These are phyloP conservation scores for Zaprionus camerounensis DNA, from an alignment of 1,140 invertebrate genomes.

Conservation along the genomic window DNA sequence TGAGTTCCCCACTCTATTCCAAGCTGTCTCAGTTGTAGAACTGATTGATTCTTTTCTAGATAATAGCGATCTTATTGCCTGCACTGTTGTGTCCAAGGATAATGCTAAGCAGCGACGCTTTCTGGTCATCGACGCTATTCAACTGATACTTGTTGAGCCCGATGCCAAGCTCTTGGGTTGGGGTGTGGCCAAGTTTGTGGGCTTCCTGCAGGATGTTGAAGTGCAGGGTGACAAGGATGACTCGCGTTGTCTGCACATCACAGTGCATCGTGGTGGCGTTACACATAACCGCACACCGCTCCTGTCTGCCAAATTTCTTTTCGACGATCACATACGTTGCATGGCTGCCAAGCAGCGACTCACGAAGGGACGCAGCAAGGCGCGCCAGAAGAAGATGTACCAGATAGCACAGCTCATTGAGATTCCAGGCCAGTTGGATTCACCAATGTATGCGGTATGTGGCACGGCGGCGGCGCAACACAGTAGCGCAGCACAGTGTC, in stretches of 20 bases:
- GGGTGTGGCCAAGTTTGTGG: constrained; percentile 98
- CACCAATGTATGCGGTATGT: constrained; percentile 84
- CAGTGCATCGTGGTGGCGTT: constrained; percentile 91
- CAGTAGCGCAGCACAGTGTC: constrained; percentile 32
- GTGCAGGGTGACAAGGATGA: constrained; percentile 97
- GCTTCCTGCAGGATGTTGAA: constrained; percentile 93
- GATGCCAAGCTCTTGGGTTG: constrained; percentile 96
- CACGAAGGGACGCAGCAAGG: constrained; percentile 95
- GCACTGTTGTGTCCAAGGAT: constrained; percentile 95
- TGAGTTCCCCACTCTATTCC: constrained; percentile 85
- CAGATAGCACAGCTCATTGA: constrained; percentile 97
- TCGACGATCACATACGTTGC: constrained; percentile 99
- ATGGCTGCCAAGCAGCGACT: constrained; percentile 96
- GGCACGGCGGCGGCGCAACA: constrained; percentile 68
- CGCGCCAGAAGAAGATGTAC: constrained; percentile 97
- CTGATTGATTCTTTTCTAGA: constrained; percentile 86
- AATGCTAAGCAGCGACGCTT: constrained; percentile 95
- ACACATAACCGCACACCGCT: constrained; percentile 90
- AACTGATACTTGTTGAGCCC: constrained; percentile 98
- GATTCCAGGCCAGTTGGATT: constrained; percentile 88
- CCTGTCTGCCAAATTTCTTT: constrained; percentile 96
- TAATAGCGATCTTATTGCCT: constrained; percentile 98
- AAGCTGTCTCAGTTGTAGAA: not conserved
- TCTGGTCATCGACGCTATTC: constrained; percentile 96
- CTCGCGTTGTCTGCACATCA: constrained; percentile 97